Evolutionary conservation across 2,888 invertebrate species (phyloP).

Genomic region (Masnerella sp.): DNA sequence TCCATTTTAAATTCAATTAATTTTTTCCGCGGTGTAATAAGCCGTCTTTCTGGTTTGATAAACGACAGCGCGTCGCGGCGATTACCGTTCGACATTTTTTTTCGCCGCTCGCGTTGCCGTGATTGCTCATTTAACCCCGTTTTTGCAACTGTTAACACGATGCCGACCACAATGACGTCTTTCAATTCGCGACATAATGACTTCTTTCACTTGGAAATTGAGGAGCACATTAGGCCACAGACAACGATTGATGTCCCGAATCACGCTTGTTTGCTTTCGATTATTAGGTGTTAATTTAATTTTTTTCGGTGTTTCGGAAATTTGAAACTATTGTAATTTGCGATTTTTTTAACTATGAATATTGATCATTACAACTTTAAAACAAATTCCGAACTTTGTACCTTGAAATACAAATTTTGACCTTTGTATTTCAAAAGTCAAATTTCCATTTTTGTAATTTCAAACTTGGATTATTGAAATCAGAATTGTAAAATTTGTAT

Average conservation of each 20-base stretch:
- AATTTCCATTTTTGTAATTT: too few relatives aligned
- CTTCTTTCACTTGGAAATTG: constrained; percentile 37
- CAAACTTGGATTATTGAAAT: too few relatives aligned
- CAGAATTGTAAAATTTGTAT: too few relatives aligned
- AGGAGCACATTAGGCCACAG: constrained; percentile 20
- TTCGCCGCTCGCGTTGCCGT: constrained; percentile 2
- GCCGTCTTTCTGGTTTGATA: constrained; percentile 14
- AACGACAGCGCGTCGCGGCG: constrained; percentile 6
- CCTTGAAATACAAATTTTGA: too few relatives aligned
- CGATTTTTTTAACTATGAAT: too few relatives aligned
- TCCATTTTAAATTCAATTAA: constrained; percentile 21
- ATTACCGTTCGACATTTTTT: constrained; percentile 20
- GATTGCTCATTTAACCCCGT: constrained; percentile 32
- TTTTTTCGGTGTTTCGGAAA: too few relatives aligned
- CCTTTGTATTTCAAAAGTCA: too few relatives aligned
- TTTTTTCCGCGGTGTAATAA: constrained; percentile 8
- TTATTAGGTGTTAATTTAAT: too few relatives aligned
- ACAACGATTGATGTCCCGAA: constrained; percentile 18
- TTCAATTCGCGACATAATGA: constrained; percentile 35
- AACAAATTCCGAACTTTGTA: too few relatives aligned
- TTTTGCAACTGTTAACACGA: constrained; percentile 31
- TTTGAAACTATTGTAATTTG: too few relatives aligned
- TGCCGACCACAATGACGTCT: constrained; percentile 23
- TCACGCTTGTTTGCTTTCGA: constrained; percentile 9
- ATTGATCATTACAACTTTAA: too few relatives aligned